These are phyloP conservation scores for Zingel zingel DNA, from an alignment of 2,113 vertebrate species.

Conservation along the genomic window DNA sequence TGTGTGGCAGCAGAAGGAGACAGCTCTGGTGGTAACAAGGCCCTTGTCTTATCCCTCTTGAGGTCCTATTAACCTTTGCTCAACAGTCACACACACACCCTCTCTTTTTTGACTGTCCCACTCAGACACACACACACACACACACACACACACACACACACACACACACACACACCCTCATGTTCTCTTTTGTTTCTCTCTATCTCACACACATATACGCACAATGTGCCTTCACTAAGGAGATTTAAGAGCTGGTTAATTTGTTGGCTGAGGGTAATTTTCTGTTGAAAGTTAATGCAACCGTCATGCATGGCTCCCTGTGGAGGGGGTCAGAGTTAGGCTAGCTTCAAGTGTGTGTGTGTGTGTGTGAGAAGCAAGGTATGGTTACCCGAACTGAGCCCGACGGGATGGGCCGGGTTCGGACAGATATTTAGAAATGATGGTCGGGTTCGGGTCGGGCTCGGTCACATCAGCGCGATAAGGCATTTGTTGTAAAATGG, in stretches of 20 bases:
- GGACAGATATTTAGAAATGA: too few relatives aligned
- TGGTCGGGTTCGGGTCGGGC: too few relatives aligned
- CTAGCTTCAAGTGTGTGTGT: neutral
- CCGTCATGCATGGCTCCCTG: slow-evolving; percentile 60
- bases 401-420: too few relatives aligned
- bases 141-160: slow-evolving; percentile 13
- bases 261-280: slow-evolving; percentile 73
- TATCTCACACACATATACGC: neutral
- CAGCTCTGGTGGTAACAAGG: slow-evolving; percentile 60
- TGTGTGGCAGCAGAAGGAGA: slow-evolving; percentile 19
- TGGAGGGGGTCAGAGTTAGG: slow-evolving; percentile 34
- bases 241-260: slow-evolving; percentile 74
- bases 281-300: slow-evolving; percentile 73
- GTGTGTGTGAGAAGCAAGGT: neutral
- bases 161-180: slow-evolving; percentile 24
- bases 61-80: slow-evolving; percentile 77
- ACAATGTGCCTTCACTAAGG: slow-evolving; percentile 34
- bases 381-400: too few relatives aligned
- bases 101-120: slow-evolving; percentile 41
- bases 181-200: slow-evolving; percentile 29
- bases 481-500: too few relatives aligned
- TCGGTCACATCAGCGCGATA: too few relatives aligned
- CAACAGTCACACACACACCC: slow-evolving; percentile 38
- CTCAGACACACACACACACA: slow-evolving; percentile 28
- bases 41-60: slow-evolving; percentile 71